These are phyloP conservation scores for Falco concolor DNA, from an alignment of 2,797 vertebrate genomes.

Conservation along the genomic window DNA sequence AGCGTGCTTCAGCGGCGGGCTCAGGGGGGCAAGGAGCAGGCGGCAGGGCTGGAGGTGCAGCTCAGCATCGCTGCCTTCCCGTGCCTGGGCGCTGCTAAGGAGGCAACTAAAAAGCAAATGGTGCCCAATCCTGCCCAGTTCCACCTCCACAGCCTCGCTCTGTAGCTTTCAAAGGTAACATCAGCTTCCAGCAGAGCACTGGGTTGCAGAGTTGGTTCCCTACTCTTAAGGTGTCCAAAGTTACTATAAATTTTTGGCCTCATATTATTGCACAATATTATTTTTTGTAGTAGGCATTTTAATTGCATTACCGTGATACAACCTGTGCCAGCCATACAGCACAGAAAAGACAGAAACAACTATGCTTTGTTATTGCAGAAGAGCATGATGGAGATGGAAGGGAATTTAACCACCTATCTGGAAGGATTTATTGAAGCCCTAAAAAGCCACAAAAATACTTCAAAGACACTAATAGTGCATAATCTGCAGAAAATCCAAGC, in stretches of 20 bases:
- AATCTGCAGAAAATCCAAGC: not conserved
- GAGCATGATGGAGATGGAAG: rapidly evolving
- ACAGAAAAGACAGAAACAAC: not conserved
- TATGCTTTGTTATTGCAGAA: not conserved
- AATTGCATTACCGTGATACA: rapidly evolving
- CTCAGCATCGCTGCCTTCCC: not conserved
- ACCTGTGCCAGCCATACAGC: not conserved
- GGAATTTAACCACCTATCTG: not conserved
- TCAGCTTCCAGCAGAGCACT: not conserved
- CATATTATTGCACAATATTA: not conserved
- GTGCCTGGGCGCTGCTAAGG: not conserved
- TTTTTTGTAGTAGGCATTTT: not conserved
- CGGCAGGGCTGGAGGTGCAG: not conserved
- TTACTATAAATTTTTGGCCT: not conserved
- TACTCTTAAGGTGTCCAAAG: not conserved
- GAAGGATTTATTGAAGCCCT: not conserved
- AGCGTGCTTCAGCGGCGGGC: rapidly evolving
- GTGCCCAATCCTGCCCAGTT: not conserved
- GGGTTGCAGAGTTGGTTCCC: not conserved
- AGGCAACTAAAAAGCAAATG: not conserved
- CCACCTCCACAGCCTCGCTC: not conserved
- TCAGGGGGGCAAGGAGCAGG: not conserved
- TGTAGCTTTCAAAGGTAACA: not conserved
- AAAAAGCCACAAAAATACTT: rapidly evolving
- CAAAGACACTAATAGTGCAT: rapidly evolving